Evolutionary conservation across 2,113 vertebrate species (phyloP).

Genomic region (Apodemus sylvaticus): DNA sequence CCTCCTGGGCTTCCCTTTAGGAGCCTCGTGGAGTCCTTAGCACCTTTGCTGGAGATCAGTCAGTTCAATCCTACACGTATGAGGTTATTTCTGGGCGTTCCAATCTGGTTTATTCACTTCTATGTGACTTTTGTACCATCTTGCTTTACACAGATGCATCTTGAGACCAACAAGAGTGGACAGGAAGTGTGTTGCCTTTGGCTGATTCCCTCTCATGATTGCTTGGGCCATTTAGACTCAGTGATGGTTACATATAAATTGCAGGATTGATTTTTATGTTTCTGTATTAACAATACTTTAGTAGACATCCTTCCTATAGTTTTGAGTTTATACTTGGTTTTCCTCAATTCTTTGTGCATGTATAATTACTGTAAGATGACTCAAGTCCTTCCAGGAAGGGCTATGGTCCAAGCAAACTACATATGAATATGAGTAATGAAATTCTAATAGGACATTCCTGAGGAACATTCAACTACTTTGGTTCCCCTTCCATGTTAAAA

Average conservation of each 20-base stretch:
- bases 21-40: neutral
- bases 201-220: neutral
- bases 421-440: slow-evolving; percentile 17
- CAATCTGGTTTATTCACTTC: neutral
- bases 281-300: slow-evolving; percentile 18
- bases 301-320: neutral
- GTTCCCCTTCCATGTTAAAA: slow-evolving; percentile 17
- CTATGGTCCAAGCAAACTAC: slow-evolving; percentile 21
- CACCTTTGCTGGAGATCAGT: neutral
- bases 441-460: neutral
- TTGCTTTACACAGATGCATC: neutral
- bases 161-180: neutral
- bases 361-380: neutral
- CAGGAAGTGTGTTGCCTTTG: neutral
- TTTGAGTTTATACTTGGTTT: slow-evolving; percentile 31
- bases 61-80: neutral
- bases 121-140: neutral
- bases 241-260: neutral
- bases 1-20: neutral
- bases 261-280: neutral
- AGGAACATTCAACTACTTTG: neutral
- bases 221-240: neutral
- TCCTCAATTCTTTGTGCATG: slow-evolving; percentile 6
- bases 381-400: neutral
- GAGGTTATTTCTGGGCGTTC: neutral